Evolutionary conservation across 2,888 invertebrate species (phyloP), one percentile per base, ranked within the genome.

Genomic region (Microctonus brassicae): DNA sequence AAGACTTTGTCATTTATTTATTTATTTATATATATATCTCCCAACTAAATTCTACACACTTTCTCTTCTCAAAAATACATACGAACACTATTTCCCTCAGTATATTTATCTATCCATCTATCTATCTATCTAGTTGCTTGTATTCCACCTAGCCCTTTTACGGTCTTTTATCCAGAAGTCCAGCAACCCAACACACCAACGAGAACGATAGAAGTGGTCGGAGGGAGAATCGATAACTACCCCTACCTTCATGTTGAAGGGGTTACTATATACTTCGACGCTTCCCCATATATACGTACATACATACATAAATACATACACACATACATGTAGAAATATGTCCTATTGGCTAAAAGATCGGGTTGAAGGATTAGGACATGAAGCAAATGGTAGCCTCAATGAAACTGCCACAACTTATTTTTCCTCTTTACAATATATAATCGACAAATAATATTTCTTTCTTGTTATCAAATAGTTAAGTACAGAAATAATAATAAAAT

Each of bases 171-270:
- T 70, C 52, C 81, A 82, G 81, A 84, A 83, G 82, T 81, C 76
- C 72, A 74, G 73, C 63, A 62, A 74, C 70, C 65, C 67, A 69
- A 60, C 61, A 36, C 66, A 62, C 73, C 75, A 74, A 70, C 72
- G 61, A 67, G 62, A 70, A 70, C 62, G 73, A 72, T 73, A 73
- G 68, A 69, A 77, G 76, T 71, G 73, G 77, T 76, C 69, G 70
- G 70, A 65, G 53, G 81, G 20, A 79, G 80, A 84, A 85, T 85
- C 85, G 84, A 85, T 85, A 85, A 81, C 80, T 80, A 73, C 80
- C 83, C 83, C 82, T 81, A 72, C 75, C 69, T 17, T 47, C 77
- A 77, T 75, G 80, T 78, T 78, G 79, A 81, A 83, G 80, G 83
- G 83, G 81, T 83, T 78, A 78, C 76, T 75, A n/a, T n/a, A n/a